Base-by-base conservation (phyloP, 2,113 vertebrate genomes). In the Pterocles burchelli region DNA sequence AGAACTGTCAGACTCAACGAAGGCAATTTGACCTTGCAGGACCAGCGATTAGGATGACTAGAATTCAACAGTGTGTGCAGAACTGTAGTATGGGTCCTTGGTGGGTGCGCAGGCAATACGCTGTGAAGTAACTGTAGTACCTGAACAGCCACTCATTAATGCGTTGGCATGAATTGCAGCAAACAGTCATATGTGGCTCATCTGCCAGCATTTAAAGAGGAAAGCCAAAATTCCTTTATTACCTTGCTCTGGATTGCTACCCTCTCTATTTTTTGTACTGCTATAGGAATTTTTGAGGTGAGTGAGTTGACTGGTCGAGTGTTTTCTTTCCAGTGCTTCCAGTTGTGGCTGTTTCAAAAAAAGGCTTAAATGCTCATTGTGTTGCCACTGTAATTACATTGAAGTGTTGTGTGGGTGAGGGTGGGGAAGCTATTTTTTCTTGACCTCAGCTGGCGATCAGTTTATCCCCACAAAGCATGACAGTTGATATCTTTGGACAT, bases 381-480 rank as follows among this genome's bases (percentile, higher is more conserved):
- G n/a, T 48, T 82, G 68, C 78, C 20, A 8, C 26, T 49, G 43
- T 38, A 51, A 74, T 75, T 16, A 25, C 67, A 17, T 3, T 28
- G 58, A 67, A 75, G 52, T 9, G n/a, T 59, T 82, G 18, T 26
- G 33, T 13, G 33, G 41, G 4, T 51, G 48, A 86, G 72, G n/a
- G 49, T 52, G 31, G n/a, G 41, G n/a, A 79, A 92, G 48, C 34
- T 95, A 5, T 75, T 86, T 90, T 91, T 48, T 36, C n/a, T 13
- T 82, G 55, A 51, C 41, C 80, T 52, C 83, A 76, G 77, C 46
- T 88, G 86, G 63, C 0, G 0, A 78, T 90, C 66, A 52, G 34
- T 91, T 94, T 85, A 82, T 90, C 76, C 68, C 38, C 51, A 77
- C 77, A 57, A 93, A 96, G 51, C 33, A 54, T 51, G 74, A 61